These are phyloP conservation scores for Rhabditoides inermis DNA, from an alignment of 2,888 invertebrate genomes.

Conservation along the genomic window DNA sequence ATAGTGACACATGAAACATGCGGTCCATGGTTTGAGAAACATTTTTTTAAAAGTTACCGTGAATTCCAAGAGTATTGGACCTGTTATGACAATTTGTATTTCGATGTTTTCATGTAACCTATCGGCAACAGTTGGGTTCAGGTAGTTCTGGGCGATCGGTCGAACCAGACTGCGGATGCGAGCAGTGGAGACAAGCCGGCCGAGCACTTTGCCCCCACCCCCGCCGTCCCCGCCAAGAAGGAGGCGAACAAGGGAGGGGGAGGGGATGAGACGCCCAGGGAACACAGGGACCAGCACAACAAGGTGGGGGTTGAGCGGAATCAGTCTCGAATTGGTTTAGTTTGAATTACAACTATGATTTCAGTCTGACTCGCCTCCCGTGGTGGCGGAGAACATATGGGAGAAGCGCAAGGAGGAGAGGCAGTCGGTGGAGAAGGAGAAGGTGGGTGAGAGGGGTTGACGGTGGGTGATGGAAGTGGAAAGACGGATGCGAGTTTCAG, in stretches of 20 bases:
- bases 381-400: slow-evolving; percentile 43
- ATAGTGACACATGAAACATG: background rate
- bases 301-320: too few relatives aligned
- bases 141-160: too few relatives aligned
- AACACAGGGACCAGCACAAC: slow-evolving; percentile 1
- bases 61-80: background rate
- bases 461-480: background rate
- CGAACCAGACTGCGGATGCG: too few relatives aligned
- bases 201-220: too few relatives aligned
- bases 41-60: background rate
- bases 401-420: slow-evolving; percentile 45
- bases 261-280: too few relatives aligned
- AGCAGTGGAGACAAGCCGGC: too few relatives aligned
- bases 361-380: slow-evolving; percentile 14
- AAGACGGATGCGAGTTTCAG: background rate
- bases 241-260: slow-evolving; percentile 3
- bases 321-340: too few relatives aligned
- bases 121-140: too few relatives aligned
- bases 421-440: slow-evolving; percentile 31
- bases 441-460: slow-evolving; percentile 8
- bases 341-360: background rate
- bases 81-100: too few relatives aligned
- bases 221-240: too few relatives aligned
- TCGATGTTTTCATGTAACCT: too few relatives aligned
- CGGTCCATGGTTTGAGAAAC: background rate